Base-by-base conservation (phyloP, 1,140 invertebrate genomes). In the Scaptomyza graminum region DNA sequence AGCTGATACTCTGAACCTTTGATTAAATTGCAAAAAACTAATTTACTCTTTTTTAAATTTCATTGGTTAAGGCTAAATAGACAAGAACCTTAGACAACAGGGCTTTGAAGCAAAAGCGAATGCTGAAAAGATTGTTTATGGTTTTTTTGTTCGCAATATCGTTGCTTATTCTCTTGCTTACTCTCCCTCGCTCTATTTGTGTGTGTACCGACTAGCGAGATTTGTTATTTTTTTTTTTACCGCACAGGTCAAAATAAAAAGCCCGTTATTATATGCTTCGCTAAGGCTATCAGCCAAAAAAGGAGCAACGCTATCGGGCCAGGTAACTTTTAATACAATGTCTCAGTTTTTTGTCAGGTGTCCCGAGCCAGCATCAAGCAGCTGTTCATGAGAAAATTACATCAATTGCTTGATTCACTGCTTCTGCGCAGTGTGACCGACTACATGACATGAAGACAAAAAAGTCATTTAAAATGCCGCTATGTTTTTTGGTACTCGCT, bases 1-100 rank as follows among this genome's bases (percentile, higher is more conserved):
- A 22, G 0, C 55, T 67, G 68, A 76, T 67, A 50, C 65, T 55
- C 71, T 28, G 25, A 28, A 18, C 18, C 18, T 18, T 18, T 18
- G 18, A 18, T 18, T 18, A 18, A 18, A 18, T 22, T 22, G 18
- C 18, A 22, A 22, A 22, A 22, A 22, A 1, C 18, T 3, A 22
- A 1, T 22, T 22, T 22, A 22, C 4, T 3, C 18, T 22, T 22
- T 1, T 3, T 22, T 22, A 22, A 22, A 22, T 22, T 22, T 1
- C 18, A 22, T 22, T 2, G 18, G 18, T 22, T 1, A 2, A 22
- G 18, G 18, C 4, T 22, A 70, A 51, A 49, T 62, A 61, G 22
- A n/a, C 63, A 51, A 85, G 74, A 84, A 76, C 81, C 76, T 84
- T 66, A 80, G 74, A 74, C 73, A 85, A 79, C 76, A 80, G 43